A percentile compares a stretch with the other conserved stretches of the same genome.
Conservation (phyloP, 1,140 invertebrate genomes). For the Rhizoglyphus robini region DNA sequence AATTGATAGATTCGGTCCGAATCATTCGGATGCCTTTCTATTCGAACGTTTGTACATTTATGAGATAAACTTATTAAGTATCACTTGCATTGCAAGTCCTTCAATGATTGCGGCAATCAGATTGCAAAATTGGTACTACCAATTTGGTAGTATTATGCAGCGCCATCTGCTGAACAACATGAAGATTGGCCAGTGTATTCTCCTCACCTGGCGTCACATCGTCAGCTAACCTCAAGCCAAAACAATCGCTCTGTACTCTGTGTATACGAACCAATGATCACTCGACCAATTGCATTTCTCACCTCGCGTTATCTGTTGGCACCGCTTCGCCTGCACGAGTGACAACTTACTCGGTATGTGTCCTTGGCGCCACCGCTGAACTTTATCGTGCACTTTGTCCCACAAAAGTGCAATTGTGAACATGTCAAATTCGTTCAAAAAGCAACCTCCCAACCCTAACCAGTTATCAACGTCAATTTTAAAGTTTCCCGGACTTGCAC, state of each 20-base stretch:
- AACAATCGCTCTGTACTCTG: neutral
- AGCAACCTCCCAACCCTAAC: neutral
- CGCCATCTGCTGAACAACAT: neutral
- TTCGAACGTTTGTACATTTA: too few species aligned
- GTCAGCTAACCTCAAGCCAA: neutral
- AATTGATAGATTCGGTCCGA: too few species aligned
- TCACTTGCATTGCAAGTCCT: too few species aligned
- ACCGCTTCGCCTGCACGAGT: too few species aligned
- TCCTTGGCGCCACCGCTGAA: neutral
- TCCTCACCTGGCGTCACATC: neutral
- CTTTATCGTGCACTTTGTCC: too few species aligned
- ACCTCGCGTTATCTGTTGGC: neutral
- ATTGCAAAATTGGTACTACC: too few species aligned
- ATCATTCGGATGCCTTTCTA: too few species aligned
- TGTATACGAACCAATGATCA: neutral
- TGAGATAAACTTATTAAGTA: too few species aligned
- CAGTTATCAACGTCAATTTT: neutral
- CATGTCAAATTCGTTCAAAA: slow-evolving; percentile 7
- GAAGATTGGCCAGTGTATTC: too few species aligned
- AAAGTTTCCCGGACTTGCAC: slow-evolving; percentile 7
- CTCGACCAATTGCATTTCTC: neutral
- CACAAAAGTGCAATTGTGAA: neutral
- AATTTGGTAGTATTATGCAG: too few species aligned
- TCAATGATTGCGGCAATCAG: too few species aligned
- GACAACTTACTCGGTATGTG: neutral